Conservation (phyloP, 2,888 invertebrate genomes). For the Lasioglossum leucozonium region DNA sequence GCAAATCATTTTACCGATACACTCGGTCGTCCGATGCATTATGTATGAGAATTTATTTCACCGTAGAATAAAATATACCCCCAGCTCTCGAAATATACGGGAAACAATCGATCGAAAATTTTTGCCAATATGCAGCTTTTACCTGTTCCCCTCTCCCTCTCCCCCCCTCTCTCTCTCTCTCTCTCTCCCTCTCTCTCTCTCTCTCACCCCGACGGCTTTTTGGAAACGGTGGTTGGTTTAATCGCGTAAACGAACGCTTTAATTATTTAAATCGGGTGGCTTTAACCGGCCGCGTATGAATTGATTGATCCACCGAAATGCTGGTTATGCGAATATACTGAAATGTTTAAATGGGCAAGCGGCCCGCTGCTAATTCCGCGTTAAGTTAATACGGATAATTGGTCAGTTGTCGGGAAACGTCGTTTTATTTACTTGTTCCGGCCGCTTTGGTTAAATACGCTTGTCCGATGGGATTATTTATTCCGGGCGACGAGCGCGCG, state of each 20-base stretch:
- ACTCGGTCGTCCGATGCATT: background rate
- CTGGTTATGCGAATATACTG: background rate
- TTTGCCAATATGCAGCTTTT: background rate
- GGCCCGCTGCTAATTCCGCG: background rate
- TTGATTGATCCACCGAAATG: slow-evolving; percentile 1
- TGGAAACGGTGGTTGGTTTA: background rate
- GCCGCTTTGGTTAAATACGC: background rate
- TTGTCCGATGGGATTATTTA: background rate
- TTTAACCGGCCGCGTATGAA: background rate
- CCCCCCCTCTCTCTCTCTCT: too few relatives aligned
- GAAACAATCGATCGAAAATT: background rate
- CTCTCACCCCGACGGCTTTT: background rate
- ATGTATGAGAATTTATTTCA: background rate
- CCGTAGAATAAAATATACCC: background rate
- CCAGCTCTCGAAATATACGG: background rate
- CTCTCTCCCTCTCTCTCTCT: background rate
- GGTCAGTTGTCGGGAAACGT: background rate
- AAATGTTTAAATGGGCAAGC: background rate
- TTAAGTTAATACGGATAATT: slow-evolving; percentile 3
- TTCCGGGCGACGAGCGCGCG: background rate
- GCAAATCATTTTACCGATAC: background rate
- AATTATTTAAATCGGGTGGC: background rate
- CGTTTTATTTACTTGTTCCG: background rate
- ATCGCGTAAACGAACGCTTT: background rate
- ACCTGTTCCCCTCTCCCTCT: too few relatives aligned